Base-by-base conservation (phyloP, 2,888 invertebrate species). In the Microctonus aethiopoides region DNA sequence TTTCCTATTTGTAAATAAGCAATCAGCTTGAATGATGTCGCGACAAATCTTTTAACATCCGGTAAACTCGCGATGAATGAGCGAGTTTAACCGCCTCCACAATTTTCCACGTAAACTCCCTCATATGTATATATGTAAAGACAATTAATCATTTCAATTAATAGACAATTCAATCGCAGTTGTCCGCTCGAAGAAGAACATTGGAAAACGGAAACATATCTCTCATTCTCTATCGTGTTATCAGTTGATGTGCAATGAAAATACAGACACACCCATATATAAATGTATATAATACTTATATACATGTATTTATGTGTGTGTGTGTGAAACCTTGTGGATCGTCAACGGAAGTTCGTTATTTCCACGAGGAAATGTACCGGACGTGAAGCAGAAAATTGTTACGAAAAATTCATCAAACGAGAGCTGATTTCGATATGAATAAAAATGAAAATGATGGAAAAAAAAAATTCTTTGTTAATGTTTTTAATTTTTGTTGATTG, bases 1-100 rank as follows among this genome's bases (percentile, higher is more conserved):
- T 86, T 86, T 86, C 86, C 86, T 86, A 86, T 86, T 86, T 86
- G 86, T 85, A 86, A 86, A 86, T 85, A 86, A 86, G 86, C 86
- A 86, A 86, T 86, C 85, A 85, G 79, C 79, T 64, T 20, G 46
- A 71, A 67, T 67, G 59, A 51, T 61, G 61, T 62, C 66, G 72
- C 68, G 67, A 61, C 70, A 60, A 68, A 68, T 62, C 59, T 67
- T 71, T 68, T 60, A 62, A 70, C 72, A 71, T 75, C 75, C 75
- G 75, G 71, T 62, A 68, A 67, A 69, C 67, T 59, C 61, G 29
- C 54, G 64, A 22, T 26, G 72, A 52, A 16, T 46, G 62, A 32
- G 67, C 56, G 46, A 70, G 56, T 52, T 60, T 16, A 67, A 73
- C 67, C 64, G n/a, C 39, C 11, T 3, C 13, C 39, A 39, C 5